Conservation (phyloP, 2,888 invertebrate species). For the Dorcus parallelipipedus region DNA sequence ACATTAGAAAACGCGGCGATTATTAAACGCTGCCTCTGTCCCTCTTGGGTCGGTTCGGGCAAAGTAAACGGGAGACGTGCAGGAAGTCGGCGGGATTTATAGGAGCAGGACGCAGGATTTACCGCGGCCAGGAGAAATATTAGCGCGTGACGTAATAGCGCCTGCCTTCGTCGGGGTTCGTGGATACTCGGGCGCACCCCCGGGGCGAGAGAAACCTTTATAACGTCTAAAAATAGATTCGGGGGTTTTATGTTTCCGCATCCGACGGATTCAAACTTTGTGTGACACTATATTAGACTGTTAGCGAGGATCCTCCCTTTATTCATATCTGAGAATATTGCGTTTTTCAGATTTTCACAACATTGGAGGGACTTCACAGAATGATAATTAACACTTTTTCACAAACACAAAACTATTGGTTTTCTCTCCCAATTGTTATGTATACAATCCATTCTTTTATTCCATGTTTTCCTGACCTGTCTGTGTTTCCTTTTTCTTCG, state of each 20-base stretch:
- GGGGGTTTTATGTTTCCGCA: conserved; percentile 29
- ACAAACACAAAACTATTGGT: too few relatives aligned
- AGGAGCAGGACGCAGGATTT: conserved; percentile 19
- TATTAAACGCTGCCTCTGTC: neutral
- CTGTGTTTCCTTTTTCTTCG: too few relatives aligned
- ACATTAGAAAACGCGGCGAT: too few relatives aligned
- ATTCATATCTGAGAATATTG: too few relatives aligned
- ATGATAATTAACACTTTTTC: too few relatives aligned
- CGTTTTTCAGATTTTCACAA: too few relatives aligned
- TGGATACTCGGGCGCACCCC: conserved; percentile 14
- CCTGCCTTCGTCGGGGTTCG: conserved; percentile 17
- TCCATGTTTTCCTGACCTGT: too few relatives aligned
- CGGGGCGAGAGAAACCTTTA: conserved; percentile 28
- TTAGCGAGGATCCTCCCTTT: too few relatives aligned
- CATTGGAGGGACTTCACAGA: too few relatives aligned
- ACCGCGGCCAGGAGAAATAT: conserved; percentile 28
- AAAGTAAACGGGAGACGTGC: conserved; percentile 19
- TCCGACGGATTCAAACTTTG: conserved; percentile 5
- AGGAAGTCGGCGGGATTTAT: conserved; percentile 18
- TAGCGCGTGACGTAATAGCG: conserved; percentile 27
- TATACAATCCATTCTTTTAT: too few relatives aligned
- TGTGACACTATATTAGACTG: neutral
- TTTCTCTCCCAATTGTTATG: too few relatives aligned
- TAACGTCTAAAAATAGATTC: conserved; percentile 31
- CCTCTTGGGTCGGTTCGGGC: neutral